phyloP scores from a whole-genome alignment of 2,797 vertebrate genomes.

The Cirrhinus molitorella region DNA sequence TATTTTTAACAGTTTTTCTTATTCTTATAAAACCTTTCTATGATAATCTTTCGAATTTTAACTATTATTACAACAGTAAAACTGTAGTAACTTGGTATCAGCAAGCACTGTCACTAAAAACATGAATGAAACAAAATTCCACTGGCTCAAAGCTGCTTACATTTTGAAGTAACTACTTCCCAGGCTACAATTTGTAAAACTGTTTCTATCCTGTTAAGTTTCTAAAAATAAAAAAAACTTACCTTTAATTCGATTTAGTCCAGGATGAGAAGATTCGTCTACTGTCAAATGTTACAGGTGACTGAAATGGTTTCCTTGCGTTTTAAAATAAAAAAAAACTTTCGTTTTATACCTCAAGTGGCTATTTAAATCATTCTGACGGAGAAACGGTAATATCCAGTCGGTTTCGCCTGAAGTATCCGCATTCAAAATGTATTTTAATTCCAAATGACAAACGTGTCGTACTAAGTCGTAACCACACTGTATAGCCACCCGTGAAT shows the following conservation, averaged over 20 bases:
- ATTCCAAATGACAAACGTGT: constrained; percentile 1
- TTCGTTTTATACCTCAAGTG: not conserved
- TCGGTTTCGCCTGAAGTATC: not conserved
- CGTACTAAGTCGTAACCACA: not conserved
- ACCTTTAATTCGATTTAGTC: constrained; percentile 20
- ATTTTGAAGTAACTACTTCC: not conserved
- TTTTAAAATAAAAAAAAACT: not conserved
- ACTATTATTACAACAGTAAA: not conserved
- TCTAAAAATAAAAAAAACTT: not conserved
- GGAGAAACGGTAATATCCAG: constrained; percentile 4
- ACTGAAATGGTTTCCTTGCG: constrained; percentile 11
- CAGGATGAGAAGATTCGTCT: not conserved
- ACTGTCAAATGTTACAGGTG: constrained; percentile 4
- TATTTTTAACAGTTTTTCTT: not conserved
- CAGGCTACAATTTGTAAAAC: not conserved
- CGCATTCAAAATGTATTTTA: not conserved
- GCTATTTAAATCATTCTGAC: not conserved
- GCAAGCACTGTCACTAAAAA: not conserved
- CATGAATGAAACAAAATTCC: not conserved
- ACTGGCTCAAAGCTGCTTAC: not conserved
- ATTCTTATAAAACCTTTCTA: not conserved
- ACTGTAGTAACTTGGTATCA: not conserved
- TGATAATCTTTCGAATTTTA: not conserved
- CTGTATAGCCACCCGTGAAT: not conserved
- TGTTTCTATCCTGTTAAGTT: not conserved